These are phyloP conservation scores for Cathartes aura DNA, from an alignment of 2,113 vertebrate genomes.

Conservation along the genomic window DNA sequence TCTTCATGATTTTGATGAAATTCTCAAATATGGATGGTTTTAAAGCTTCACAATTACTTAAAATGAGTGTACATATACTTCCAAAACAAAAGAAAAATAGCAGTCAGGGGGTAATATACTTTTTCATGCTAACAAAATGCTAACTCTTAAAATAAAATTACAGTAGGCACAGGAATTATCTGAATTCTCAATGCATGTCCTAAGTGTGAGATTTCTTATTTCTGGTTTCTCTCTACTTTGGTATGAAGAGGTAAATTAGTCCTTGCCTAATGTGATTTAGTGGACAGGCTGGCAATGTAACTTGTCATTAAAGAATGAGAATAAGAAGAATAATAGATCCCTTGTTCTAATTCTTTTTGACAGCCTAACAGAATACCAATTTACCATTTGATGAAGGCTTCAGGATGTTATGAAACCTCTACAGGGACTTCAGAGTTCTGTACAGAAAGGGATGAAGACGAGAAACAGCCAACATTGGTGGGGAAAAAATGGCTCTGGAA, in stretches of 20 bases:
- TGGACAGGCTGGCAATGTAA: slow-evolving; percentile 45
- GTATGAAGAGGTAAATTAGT: slow-evolving; percentile 42
- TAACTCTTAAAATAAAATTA: not conserved
- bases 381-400: slow-evolving; percentile 62
- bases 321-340: slow-evolving; percentile 43
- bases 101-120: not conserved
- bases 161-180: not conserved
- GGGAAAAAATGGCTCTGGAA: not conserved
- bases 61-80: not conserved
- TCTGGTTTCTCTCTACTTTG: not conserved
- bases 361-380: slow-evolving; percentile 63
- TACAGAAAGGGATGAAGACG: slow-evolving; percentile 12
- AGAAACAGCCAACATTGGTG: slow-evolving; percentile 20
- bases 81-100: not conserved
- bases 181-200: not conserved
- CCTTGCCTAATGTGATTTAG: slow-evolving; percentile 61
- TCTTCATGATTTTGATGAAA: not conserved
- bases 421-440: slow-evolving; percentile 25
- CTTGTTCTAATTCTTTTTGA: slow-evolving; percentile 56
- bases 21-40: not conserved
- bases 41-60: not conserved
- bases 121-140: not conserved
- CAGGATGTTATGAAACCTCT: slow-evolving; percentile 51
- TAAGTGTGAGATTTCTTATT: not conserved
- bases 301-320: slow-evolving; percentile 60